phyloP scores from a whole-genome alignment of 2,113 vertebrate genomes.

The Arenaria interpres region DNA sequence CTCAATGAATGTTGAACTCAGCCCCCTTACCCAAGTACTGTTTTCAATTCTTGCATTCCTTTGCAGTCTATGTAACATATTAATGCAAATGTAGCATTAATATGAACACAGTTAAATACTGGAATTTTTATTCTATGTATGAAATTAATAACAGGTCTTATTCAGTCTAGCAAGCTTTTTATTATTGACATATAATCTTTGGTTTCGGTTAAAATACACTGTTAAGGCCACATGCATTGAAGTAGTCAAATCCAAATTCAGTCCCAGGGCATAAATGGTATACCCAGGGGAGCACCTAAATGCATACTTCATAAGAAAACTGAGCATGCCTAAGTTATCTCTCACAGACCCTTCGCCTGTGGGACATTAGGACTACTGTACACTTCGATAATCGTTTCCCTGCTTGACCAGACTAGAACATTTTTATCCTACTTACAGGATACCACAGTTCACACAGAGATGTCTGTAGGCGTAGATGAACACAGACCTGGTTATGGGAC shows the following conservation, averaged over 20 bases:
- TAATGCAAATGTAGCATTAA: background rate
- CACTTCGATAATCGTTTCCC: background rate
- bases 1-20: background rate
- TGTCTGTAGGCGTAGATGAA: background rate
- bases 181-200: background rate
- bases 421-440: background rate
- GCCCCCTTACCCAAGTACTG: background rate
- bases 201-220: background rate
- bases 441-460: background rate
- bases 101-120: background rate
- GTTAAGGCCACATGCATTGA: background rate
- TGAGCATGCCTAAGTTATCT: background rate
- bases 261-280: background rate
- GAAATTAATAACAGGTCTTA: conserved; percentile 6
- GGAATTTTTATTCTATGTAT: background rate
- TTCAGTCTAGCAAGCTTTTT: background rate
- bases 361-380: background rate
- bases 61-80: background rate
- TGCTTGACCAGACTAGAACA: background rate
- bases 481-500: background rate
- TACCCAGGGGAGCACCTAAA: background rate
- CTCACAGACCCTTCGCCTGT: background rate
- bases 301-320: background rate
- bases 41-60: background rate
- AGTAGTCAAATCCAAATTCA: background rate